Conservation (phyloP, 2,113 vertebrate species). For the Osmerus eperlanus region DNA sequence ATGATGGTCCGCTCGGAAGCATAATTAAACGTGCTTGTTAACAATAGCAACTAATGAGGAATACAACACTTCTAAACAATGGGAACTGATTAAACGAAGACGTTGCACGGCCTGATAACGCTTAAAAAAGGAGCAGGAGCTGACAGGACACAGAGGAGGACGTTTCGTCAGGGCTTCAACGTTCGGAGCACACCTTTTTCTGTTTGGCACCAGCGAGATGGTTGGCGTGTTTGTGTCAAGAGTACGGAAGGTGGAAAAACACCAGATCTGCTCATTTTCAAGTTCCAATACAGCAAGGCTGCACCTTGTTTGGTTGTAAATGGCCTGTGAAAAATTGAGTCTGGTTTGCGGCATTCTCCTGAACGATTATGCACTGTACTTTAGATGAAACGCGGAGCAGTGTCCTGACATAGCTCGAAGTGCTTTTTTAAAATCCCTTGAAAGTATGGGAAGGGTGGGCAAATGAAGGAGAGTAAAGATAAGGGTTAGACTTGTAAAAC, state of each 20-base stretch:
- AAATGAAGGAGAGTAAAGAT: constrained; percentile 66
- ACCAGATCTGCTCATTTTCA: background rate
- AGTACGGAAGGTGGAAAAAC: background rate
- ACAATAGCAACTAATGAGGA: constrained; percentile 93
- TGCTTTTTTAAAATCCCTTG: constrained; percentile 62
- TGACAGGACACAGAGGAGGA: constrained; percentile 25
- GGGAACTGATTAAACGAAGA: constrained; percentile 75
- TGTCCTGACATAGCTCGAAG: constrained; percentile 62
- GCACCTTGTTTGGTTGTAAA: background rate
- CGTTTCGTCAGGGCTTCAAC: background rate
- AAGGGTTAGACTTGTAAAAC: constrained; percentile 71
- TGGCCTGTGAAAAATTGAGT: background rate
- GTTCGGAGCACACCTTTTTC: background rate
- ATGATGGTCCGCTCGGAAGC: constrained; percentile 84
- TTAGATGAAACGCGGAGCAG: constrained; percentile 50
- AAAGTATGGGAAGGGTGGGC: constrained; percentile 48
- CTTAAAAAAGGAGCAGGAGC: constrained; percentile 14
- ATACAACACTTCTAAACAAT: constrained; percentile 89
- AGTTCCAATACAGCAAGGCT: background rate
- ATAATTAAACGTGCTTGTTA: constrained; percentile 93
- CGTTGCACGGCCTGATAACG: constrained; percentile 41
- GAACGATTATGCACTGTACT: constrained; percentile 35
- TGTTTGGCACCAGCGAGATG: background rate
- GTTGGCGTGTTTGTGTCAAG: background rate
- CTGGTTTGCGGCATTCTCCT: background rate